phyloP scores from a whole-genome alignment of 2,888 invertebrate genomes.

The Neoitamus cyanurus region DNA sequence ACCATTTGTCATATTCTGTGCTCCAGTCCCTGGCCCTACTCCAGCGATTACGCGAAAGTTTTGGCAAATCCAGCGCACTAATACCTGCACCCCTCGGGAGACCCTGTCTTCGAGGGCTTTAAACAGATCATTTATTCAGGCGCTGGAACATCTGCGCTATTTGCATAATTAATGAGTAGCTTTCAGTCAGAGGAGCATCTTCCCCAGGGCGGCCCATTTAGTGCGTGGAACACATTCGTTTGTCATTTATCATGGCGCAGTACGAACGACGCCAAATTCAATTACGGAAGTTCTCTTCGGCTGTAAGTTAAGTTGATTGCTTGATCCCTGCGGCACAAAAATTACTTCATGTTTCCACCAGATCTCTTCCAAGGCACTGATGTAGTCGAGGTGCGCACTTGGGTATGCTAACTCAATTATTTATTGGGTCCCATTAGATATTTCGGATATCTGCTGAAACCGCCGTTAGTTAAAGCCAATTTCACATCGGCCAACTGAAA shows the following conservation, averaged over 20 bases:
- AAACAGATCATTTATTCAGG: slow-evolving; percentile 5
- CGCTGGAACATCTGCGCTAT: slow-evolving; percentile 18
- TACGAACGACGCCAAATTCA: slow-evolving; percentile 11
- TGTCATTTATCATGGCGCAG: slow-evolving; percentile 2
- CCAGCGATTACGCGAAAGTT: neutral
- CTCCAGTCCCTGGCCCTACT: neutral
- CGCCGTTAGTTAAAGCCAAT: neutral
- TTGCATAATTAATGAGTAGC: slow-evolving; percentile 19
- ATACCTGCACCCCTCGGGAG: neutral
- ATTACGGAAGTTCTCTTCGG: neutral
- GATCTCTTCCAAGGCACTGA: neutral
- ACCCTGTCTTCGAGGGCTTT: neutral
- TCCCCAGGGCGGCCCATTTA: slow-evolving; percentile 1
- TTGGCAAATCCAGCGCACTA: neutral
- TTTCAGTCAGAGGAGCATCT: neutral
- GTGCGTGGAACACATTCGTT: slow-evolving; percentile 17
- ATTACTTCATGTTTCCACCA: neutral
- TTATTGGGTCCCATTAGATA: neutral
- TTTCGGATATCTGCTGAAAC: neutral
- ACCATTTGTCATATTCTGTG: neutral
- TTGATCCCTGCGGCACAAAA: slow-evolving; percentile 13
- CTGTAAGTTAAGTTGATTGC: slow-evolving; percentile 6
- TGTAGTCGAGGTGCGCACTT: neutral
- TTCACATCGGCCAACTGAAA: neutral
- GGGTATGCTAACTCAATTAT: neutral